A percentile compares a stretch with the other conserved stretches of the same genome.
Conservation (phyloP, 2,888 invertebrate species). For the Eupsilia transversa region DNA sequence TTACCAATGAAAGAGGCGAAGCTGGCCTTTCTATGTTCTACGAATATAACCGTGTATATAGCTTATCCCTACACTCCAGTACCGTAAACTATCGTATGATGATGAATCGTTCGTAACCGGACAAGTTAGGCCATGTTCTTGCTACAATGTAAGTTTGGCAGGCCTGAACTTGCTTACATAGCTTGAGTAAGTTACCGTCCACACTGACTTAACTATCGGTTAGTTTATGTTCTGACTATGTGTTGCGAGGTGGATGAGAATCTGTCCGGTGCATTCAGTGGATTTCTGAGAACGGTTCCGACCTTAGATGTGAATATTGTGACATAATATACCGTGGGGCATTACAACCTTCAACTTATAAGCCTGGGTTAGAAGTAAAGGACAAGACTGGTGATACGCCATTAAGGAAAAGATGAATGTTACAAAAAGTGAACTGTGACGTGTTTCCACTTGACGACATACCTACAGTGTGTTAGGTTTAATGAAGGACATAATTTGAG, state of each 20-base stretch:
- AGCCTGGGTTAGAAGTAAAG: neutral
- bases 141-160: constrained; percentile 47
- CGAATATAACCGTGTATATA: neutral
- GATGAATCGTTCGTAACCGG: constrained; percentile 57
- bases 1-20: neutral
- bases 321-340: too few relatives aligned
- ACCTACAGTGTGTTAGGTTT: neutral
- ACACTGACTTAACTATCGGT: constrained; percentile 16
- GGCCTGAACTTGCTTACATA: constrained; percentile 39
- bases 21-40: neutral
- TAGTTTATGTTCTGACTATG: constrained; percentile 17
- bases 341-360: neutral
- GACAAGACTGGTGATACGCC: neutral
- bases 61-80: neutral
- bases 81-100: constrained; percentile 20
- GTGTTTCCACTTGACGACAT: neutral
- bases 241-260: constrained; percentile 7
- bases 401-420: neutral
- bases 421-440: neutral
- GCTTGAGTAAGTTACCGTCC: constrained; percentile 43
- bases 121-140: constrained; percentile 58
- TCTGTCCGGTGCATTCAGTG: neutral
- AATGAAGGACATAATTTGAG: neutral
- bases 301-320: neutral
- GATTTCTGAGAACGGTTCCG: neutral